Evolutionary conservation across 2,888 invertebrate species (phyloP).

Genomic region (Ophioninae sp.): DNA sequence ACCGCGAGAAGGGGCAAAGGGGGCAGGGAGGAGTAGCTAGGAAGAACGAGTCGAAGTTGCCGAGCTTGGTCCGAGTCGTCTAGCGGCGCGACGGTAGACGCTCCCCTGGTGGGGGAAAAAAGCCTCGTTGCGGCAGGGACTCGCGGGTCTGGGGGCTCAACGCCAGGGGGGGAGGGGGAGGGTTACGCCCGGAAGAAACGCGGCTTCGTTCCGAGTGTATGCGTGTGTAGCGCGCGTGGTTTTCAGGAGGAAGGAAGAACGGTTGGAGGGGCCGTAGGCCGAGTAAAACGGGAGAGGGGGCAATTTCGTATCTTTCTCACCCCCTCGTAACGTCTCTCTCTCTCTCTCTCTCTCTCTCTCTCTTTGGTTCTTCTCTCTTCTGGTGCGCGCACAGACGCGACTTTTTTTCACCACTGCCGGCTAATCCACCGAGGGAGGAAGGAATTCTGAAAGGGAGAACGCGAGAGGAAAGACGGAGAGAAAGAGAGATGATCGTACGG

Average conservation of each 20-base stretch:
- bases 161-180: constrained; percentile 51
- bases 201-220: constrained; percentile 22
- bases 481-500: constrained; percentile 46
- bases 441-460: constrained; percentile 3
- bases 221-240: constrained; percentile 48
- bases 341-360: background rate
- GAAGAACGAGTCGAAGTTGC: constrained; percentile 37
- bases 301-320: constrained; percentile 60
- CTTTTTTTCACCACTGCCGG: constrained; percentile 19
- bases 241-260: constrained; percentile 57
- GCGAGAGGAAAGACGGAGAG: constrained; percentile 17
- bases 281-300: constrained; percentile 41
- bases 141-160: no score
- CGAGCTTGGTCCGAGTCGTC: constrained; percentile 54
- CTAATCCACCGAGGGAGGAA: constrained; percentile 50
- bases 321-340: constrained; percentile 34
- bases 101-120: constrained; percentile 39
- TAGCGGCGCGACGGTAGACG: constrained; percentile 52
- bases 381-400: background rate
- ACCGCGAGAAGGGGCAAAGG: constrained; percentile 39
- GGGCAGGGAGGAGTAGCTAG: constrained; percentile 41
- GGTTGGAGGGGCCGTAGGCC: constrained; percentile 53
- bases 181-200: constrained; percentile 60
- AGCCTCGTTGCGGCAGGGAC: constrained; percentile 44
- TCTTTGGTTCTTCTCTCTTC: constrained; percentile 4